phyloP scores from a whole-genome alignment of 1,140 invertebrate genomes.

The Eciton burchellii region DNA sequence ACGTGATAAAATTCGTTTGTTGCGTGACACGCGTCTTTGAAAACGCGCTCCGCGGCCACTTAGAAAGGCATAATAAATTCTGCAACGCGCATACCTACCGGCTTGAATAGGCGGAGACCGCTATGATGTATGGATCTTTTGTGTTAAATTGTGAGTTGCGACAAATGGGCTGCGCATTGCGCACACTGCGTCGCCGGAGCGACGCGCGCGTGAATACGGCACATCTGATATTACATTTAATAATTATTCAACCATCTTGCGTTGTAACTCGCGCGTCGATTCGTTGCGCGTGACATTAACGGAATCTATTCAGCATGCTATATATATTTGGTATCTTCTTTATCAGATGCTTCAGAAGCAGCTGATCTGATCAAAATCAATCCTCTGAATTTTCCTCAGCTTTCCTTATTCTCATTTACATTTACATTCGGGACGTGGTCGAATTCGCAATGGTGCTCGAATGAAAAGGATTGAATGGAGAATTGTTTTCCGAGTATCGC shows the following conservation, averaged over 20 bases:
- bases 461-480: neutral
- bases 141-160: slow-evolving; percentile 41
- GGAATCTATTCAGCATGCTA: too few species aligned
- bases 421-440: neutral
- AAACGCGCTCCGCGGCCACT: slow-evolving; percentile 10
- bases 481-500: neutral
- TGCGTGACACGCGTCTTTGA: slow-evolving; percentile 14
- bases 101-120: slow-evolving; percentile 9
- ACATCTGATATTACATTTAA: neutral
- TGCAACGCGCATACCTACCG: neutral
- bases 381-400: neutral
- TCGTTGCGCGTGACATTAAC: neutral
- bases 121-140: slow-evolving; percentile 43
- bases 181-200: too few species aligned
- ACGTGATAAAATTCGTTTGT: slow-evolving; percentile 21
- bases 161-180: slow-evolving; percentile 23
- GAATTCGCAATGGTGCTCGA: neutral
- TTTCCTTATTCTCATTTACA: too few species aligned
- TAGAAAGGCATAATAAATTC: slow-evolving; percentile 44
- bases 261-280: neutral
- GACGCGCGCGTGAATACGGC: neutral
- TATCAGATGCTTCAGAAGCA: neutral
- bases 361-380: slow-evolving; percentile 11
- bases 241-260: neutral
- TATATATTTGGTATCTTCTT: neutral